These are phyloP conservation scores for Caerostris darwini DNA, from an alignment of 1,140 invertebrate species.

Conservation along the genomic window DNA sequence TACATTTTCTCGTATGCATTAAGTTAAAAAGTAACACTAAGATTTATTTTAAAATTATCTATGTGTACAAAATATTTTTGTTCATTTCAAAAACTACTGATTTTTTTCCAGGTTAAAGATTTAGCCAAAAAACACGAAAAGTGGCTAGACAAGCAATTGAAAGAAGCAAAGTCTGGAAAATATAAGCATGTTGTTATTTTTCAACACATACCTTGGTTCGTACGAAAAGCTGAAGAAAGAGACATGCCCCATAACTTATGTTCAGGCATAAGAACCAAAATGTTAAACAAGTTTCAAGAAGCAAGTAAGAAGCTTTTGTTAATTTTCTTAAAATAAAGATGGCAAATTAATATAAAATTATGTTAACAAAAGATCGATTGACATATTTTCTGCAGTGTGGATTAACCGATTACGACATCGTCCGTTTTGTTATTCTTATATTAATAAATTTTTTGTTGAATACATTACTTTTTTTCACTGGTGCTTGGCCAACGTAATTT, in stretches of 20 bases:
- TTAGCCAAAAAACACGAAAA: constrained; percentile 82
- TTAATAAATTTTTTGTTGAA: too few relatives aligned
- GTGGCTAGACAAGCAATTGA: constrained; percentile 82
- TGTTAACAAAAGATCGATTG: too few relatives aligned
- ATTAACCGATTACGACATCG: too few relatives aligned
- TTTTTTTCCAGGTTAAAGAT: background rate
- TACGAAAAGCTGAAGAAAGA: constrained; percentile 81
- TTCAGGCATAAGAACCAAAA: constrained; percentile 80
- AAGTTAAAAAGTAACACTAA: too few relatives aligned
- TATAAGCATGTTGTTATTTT: constrained; percentile 83
- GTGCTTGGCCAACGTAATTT: too few relatives aligned
- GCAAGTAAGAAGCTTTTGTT: constrained; percentile 79
- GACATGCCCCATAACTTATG: constrained; percentile 83
- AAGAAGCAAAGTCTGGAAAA: constrained; percentile 62
- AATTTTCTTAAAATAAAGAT: too few relatives aligned
- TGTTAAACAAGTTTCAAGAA: constrained; percentile 82
- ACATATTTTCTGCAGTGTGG: too few relatives aligned
- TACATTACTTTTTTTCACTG: too few relatives aligned
- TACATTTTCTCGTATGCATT: too few relatives aligned
- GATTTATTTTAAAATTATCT: background rate
- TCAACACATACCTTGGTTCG: constrained; percentile 85
- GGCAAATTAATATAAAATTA: too few relatives aligned
- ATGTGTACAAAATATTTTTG: background rate
- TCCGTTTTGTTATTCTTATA: too few relatives aligned
- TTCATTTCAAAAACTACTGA: background rate